phyloP scores from a whole-genome alignment of 2,113 vertebrate genomes.

The Corythornis madagascariensis region DNA sequence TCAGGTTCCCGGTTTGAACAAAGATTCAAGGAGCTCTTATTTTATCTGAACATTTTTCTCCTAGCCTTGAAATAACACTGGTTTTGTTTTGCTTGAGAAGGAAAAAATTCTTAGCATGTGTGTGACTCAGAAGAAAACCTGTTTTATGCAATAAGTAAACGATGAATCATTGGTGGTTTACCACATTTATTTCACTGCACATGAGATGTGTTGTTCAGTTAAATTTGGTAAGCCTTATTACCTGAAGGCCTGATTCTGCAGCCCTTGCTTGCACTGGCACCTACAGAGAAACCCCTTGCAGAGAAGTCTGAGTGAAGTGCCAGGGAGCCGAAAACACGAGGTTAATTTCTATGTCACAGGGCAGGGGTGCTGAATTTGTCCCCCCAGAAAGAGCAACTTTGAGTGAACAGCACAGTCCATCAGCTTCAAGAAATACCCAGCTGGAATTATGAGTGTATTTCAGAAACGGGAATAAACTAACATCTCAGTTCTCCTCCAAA shows the following conservation, averaged over 20 bases:
- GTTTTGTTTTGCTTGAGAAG: slow-evolving; percentile 14
- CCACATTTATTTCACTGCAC: slow-evolving; percentile 44
- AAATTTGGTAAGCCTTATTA: slow-evolving; percentile 11
- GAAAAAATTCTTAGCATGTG: not conserved
- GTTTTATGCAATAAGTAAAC: slow-evolving; percentile 30
- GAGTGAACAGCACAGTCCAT: not conserved
- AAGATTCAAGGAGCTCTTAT: not conserved
- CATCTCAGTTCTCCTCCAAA: not conserved
- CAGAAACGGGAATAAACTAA: slow-evolving; percentile 48
- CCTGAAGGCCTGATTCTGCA: not conserved
- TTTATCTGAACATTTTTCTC: not conserved
- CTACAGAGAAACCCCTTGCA: not conserved
- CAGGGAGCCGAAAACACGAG: not conserved
- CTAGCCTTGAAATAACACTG: not conserved
- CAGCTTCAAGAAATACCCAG: not conserved
- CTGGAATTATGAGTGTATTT: not conserved
- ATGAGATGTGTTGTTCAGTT: slow-evolving; percentile 1
- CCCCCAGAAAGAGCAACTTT: not conserved
- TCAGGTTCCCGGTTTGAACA: not conserved
- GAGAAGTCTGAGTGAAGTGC: not conserved
- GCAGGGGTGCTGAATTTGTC: not conserved
- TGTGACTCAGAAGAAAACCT: slow-evolving; percentile 57
- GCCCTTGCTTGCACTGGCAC: not conserved
- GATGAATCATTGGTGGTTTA: slow-evolving; percentile 50
- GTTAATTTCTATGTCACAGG: not conserved